Conservation (phyloP, 2,113 vertebrate genomes). For the Notothenia rossii region DNA sequence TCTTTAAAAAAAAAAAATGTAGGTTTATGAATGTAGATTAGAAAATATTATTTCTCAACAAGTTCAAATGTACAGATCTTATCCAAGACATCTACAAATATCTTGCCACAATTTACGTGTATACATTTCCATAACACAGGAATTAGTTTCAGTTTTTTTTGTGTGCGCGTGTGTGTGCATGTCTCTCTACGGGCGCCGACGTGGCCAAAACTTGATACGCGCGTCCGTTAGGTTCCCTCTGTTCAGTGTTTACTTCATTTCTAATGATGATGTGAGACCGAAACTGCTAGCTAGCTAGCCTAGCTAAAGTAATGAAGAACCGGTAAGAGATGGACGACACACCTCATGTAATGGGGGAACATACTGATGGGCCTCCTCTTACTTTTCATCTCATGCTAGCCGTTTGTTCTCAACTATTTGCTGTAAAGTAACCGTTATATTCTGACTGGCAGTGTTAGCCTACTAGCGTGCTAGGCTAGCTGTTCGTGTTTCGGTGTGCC, state of each 20-base stretch:
- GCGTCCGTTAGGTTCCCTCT: background rate
- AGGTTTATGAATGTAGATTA: too few species aligned
- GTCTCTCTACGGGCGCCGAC: slow-evolving; percentile 56
- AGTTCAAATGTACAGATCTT: too few species aligned
- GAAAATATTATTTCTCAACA: too few species aligned
- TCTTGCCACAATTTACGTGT: too few species aligned
- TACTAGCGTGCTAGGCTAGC: slow-evolving; percentile 46
- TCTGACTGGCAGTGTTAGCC: slow-evolving; percentile 19
- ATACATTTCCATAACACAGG: too few species aligned
- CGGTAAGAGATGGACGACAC: slow-evolving; percentile 32
- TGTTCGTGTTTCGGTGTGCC: slow-evolving; percentile 9
- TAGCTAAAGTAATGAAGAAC: slow-evolving; percentile 44
- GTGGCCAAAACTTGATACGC: background rate
- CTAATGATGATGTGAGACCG: slow-evolving; percentile 56
- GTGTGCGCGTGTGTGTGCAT: background rate
- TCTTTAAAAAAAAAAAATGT: too few species aligned
- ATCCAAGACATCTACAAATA: too few species aligned
- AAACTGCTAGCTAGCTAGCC: slow-evolving; percentile 62
- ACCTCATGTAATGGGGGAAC: background rate
- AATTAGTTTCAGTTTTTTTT: too few species aligned
- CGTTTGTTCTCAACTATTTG: background rate
- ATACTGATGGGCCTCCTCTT: background rate
- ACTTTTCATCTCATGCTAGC: background rate
- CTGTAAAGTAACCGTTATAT: slow-evolving; percentile 4
- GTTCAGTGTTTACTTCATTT: slow-evolving; percentile 51